Percentiles rank a stretch among this genome's conserved stretches.
These are phyloP conservation scores for Bergia puertoricense DNA, from an alignment of 92 coral and sea anemone genomes.

Conservation along the genomic window DNA sequence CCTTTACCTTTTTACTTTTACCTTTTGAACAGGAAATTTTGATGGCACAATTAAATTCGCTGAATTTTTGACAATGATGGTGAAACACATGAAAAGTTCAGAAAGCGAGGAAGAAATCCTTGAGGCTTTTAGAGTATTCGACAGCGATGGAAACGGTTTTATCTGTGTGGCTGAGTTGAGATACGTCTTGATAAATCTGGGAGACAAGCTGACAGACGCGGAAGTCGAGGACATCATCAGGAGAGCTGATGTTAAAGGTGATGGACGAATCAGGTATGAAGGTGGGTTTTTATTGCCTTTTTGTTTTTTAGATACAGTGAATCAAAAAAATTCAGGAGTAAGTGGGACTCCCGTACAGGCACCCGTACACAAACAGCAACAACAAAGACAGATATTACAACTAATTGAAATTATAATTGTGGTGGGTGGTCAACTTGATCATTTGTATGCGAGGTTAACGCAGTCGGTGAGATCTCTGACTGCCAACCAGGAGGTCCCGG, in stretches of 20 bases:
- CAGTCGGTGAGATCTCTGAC: too few species aligned
- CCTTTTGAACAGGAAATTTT: slow-evolving; percentile 1
- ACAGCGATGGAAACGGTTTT: slow-evolving; percentile 81
- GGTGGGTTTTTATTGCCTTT: background rate
- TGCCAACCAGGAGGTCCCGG: too few species aligned
- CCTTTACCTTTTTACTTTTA: background rate
- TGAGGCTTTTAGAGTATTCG: slow-evolving; percentile 85
- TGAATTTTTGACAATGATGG: slow-evolving; percentile 70
- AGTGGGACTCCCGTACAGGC: background rate
- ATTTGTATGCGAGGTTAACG: too few species aligned
- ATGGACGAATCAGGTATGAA: slow-evolving; percentile 4
- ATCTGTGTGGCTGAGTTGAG: slow-evolving; percentile 84
- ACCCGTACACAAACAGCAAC: too few species aligned
- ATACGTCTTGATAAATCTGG: slow-evolving; percentile 74
- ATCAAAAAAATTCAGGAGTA: too few species aligned
- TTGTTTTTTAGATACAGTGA: too few species aligned
- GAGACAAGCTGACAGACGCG: slow-evolving; percentile 71
- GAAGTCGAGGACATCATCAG: slow-evolving; percentile 80
- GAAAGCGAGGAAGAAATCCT: slow-evolving; percentile 76
- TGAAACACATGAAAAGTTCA: slow-evolving; percentile 63
- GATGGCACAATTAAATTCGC: slow-evolving; percentile 54
- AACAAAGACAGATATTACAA: too few species aligned
- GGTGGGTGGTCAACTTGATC: too few species aligned
- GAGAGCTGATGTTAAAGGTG: slow-evolving; percentile 40
- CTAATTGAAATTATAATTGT: too few species aligned